Base-by-base conservation (phyloP, 2,797 vertebrate species). In the Nyctibius grandis region DNA sequence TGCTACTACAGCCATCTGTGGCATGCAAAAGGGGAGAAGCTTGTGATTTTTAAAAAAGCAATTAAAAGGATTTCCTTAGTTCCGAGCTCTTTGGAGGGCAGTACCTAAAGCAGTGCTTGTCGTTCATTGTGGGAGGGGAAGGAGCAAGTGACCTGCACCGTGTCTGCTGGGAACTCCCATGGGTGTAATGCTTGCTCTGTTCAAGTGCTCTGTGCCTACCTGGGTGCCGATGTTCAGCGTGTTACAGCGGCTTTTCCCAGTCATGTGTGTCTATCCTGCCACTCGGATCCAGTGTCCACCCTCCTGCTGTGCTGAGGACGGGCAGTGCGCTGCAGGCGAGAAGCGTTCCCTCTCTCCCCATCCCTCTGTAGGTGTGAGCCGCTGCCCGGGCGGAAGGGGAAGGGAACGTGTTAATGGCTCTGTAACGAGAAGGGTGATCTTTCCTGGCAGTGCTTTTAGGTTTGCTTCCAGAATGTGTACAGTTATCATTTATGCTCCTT, bases 211-310 rank as follows among this genome's bases (percentile, higher is more conserved):
- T 40, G 29, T 11, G 28, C 70, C 76, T 57, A 17, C 53, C 33
- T 16, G 56, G 14, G 2, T 20, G 44, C 21, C n/a, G 7, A 0
- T 0, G 0, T 40, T 67, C 33, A 9, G 60, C 0, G 14, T 59
- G 44, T 8, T 38, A 1, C 34, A 9, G 45, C 18, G 44, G 25
- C 36, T 68, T 74, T 72, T 87, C 45, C 53, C 42, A 45, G 26
- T 31, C 40, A 5, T 0, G 5, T 2, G 4, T 11, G 6, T 15
- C 3, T 2, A 2, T 44, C 21, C 47, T 81, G 44, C 13, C 8
- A 0, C 33, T 88, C 36, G 29, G 56, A 28, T 33, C 9, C 67
- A n/a, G 4, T 1, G 8, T 33, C 59, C 3, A 0, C 48, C 59
- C 15, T 57, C 33, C 48, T 61, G 60, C 67, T 29, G 31, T 10